phyloP scores from a whole-genome alignment of 2,113 vertebrate genomes.

The Tachuris rubrigastra region DNA sequence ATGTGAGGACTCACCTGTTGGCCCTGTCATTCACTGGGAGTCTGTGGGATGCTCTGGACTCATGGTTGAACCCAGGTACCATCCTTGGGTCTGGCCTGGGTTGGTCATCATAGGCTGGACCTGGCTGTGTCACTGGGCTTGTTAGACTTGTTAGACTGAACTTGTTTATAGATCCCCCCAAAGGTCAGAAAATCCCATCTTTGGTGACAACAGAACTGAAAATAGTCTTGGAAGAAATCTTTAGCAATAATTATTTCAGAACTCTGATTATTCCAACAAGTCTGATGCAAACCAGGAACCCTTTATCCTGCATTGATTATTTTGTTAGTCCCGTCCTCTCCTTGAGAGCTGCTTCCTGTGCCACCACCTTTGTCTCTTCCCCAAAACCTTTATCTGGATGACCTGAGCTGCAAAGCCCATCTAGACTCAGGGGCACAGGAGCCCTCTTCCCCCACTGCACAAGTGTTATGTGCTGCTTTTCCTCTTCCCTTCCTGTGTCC shows the following conservation, averaged over 20 bases:
- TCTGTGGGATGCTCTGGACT: not conserved
- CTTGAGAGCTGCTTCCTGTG: not conserved
- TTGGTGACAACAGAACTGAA: not conserved
- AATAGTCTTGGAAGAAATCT: not conserved
- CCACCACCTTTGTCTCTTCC: not conserved
- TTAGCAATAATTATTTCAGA: not conserved
- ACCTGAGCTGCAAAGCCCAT: not conserved
- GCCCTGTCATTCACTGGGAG: not conserved
- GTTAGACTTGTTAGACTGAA: not conserved
- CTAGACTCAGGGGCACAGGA: not conserved
- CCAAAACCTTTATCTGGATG: not conserved
- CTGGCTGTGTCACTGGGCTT: not conserved
- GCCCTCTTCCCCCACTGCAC: not conserved
- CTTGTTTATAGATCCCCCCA: not conserved
- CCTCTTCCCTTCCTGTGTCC: not conserved
- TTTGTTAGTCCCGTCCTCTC: not conserved
- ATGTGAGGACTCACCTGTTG: not conserved
- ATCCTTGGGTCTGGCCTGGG: not conserved
- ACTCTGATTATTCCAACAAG: not conserved
- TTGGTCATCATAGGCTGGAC: not conserved
- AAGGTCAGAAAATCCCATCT: not conserved
- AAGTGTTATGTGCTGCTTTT: not conserved
- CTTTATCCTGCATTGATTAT: not conserved
- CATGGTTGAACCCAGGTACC: not conserved
- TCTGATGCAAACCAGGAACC: not conserved